Percentiles rank a stretch among this genome's conserved stretches.
phyloP scores from a whole-genome alignment of 1,140 invertebrate genomes.

The Leguminivora glycinivorella region DNA sequence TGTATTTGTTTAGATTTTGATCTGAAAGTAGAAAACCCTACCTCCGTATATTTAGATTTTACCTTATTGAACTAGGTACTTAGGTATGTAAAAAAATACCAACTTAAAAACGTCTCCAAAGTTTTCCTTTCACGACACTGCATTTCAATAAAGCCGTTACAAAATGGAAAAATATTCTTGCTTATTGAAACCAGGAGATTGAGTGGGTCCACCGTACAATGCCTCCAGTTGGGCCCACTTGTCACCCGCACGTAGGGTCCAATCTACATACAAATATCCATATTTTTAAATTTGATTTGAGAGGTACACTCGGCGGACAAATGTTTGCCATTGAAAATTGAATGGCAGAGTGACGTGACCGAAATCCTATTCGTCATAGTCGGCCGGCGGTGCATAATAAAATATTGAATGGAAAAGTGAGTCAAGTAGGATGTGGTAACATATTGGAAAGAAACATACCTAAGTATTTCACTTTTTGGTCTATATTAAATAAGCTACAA shows the following conservation, averaged over 20 bases:
- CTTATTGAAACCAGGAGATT: slow-evolving; percentile 46
- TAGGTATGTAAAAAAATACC: not conserved
- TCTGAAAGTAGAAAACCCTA: no score
- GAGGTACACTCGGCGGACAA: slow-evolving; percentile 59
- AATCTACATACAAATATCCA: slow-evolving; percentile 74
- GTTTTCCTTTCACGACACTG: slow-evolving; percentile 21
- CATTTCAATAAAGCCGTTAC: slow-evolving; percentile 27
- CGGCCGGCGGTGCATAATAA: slow-evolving; percentile 43
- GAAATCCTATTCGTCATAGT: slow-evolving; percentile 59
- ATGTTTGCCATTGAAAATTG: slow-evolving; percentile 78
- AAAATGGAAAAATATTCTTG: slow-evolving; percentile 27
- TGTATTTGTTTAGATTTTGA: not conserved
- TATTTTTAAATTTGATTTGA: slow-evolving; percentile 78
- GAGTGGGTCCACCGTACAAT: slow-evolving; percentile 53
- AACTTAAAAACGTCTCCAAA: slow-evolving; percentile 22
- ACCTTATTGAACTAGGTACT: not conserved
- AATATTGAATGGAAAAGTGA: slow-evolving; percentile 21
- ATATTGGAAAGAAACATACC: not conserved
- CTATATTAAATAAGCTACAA: not conserved
- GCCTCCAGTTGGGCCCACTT: slow-evolving; percentile 59
- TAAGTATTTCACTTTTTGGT: no score
- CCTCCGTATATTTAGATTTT: not conserved
- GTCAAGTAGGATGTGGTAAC: not conserved
- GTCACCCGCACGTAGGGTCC: slow-evolving; percentile 67
- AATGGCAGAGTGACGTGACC: slow-evolving; percentile 64